Evolutionary conservation across 1,140 invertebrate species (phyloP), one percentile per base, ranked within the genome.

Genomic region (Drosophila guanche): DNA sequence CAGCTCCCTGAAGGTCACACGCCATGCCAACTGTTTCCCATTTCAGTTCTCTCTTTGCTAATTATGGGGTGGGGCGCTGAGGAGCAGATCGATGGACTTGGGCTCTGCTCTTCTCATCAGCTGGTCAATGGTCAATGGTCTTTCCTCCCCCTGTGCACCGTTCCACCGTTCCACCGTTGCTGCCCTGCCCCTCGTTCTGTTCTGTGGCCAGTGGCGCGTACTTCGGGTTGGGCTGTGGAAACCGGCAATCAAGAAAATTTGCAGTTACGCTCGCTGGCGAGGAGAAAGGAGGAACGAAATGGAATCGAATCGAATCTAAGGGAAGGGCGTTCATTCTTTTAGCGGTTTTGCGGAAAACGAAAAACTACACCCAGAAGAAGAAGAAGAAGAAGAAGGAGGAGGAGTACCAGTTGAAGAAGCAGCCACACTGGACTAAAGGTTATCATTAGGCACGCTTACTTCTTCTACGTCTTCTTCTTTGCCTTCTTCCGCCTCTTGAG

Each of bases 381-480:
- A 48, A 14, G 27, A 3, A 20, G 43, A 48, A 23, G 25, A 5
- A 5, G 7, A 23, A 41, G 45, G 7, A 16, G 16, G 5, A 37
- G 20, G 37, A 3, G 22, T 41, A 27, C 25, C 20, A 22, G 42
- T 43, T 43, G 23, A 29, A 29, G 52, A 27, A 65, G 33, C 42
- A 55, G 45, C 22, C 25, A 50, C 16, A 14, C 51, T 12, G 57
- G 47, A 66, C 77, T 71, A 88, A 86, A 88, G 81, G 83, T 86
- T 86, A 86, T 86, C 83, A 86, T 86, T 86, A 86, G 83, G 73
- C 83, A 75, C 73, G 83, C 76, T 88, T 73, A 79, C 79, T 81
- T 77, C 69, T 75, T 62, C 77, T 63, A 65, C 43, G 20, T 47
- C 47, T 65, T 54, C 46, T 20, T 43, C 46, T 20, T 43, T 60